Conservation (phyloP, 2,113 vertebrate genomes). For the Pachyramphus minor region DNA sequence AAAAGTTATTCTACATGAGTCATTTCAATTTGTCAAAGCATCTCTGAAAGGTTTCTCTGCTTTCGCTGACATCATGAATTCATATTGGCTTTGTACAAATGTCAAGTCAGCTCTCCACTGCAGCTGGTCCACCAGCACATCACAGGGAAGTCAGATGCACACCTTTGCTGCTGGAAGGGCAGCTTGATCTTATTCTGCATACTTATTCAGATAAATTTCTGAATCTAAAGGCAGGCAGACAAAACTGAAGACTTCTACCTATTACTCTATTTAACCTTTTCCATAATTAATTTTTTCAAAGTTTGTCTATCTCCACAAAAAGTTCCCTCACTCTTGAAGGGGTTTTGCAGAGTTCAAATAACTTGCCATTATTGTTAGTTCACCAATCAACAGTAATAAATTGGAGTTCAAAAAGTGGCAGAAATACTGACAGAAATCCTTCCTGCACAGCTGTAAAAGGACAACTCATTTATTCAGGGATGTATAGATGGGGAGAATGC, state of each 20-base stretch:
- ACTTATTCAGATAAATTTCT: not conserved
- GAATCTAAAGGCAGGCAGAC: not conserved
- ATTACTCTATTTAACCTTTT: not conserved
- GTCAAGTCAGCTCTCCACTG: not conserved
- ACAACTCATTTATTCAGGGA: not conserved
- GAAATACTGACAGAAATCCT: not conserved
- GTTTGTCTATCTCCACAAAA: not conserved
- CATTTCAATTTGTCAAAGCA: not conserved
- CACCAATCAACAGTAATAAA: not conserved
- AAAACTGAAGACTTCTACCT: not conserved
- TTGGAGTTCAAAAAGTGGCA: not conserved
- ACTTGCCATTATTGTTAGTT: not conserved
- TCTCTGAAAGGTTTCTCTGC: not conserved
- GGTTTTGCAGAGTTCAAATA: not conserved
- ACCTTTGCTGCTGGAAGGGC: not conserved
- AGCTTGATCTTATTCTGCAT: not conserved
- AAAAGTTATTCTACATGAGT: not conserved
- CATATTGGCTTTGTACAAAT: not conserved
- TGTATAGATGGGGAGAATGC: not conserved
- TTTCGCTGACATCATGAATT: not conserved
- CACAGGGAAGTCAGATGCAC: not conserved
- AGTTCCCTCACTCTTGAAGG: not conserved
- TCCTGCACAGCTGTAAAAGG: not conserved
- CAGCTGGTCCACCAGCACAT: not conserved
- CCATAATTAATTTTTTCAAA: not conserved